phyloP scores from a whole-genome alignment of 1,140 invertebrate species.

The Drosophila eugracilis region DNA sequence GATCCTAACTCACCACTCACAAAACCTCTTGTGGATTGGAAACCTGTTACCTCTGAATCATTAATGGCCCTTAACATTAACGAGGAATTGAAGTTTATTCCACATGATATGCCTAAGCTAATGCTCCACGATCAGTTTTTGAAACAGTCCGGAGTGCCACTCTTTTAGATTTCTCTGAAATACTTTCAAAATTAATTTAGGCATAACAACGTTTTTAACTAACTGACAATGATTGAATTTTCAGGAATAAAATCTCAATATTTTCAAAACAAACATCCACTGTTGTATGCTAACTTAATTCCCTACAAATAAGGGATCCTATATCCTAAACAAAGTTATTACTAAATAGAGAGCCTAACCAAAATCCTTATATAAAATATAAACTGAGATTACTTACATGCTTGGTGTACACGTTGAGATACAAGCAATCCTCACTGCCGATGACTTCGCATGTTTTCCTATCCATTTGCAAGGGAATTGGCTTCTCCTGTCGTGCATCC shows the following conservation, averaged over 20 bases:
- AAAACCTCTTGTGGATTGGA: constrained; percentile 71
- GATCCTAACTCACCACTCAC: constrained; percentile 69
- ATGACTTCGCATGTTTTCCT: constrained; percentile 2
- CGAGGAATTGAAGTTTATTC: constrained; percentile 71
- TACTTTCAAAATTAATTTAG: too few relatives aligned
- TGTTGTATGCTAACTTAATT: too few relatives aligned
- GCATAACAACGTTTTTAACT: too few relatives aligned
- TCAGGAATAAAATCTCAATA: too few relatives aligned
- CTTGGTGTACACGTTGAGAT: constrained; percentile 70
- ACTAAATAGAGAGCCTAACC: too few relatives aligned
- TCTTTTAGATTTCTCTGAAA: too few relatives aligned
- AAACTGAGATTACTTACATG: constrained; percentile 59
- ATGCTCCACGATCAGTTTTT: constrained; percentile 56
- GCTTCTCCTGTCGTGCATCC: constrained; percentile 69
- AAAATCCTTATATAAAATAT: too few relatives aligned
- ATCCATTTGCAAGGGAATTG: constrained; percentile 46
- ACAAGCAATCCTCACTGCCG: constrained; percentile 69
- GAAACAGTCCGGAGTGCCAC: constrained; percentile 23
- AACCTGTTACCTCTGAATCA: constrained; percentile 63
- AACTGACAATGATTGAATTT: too few relatives aligned
- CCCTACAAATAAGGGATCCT: too few relatives aligned
- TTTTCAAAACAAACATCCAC: too few relatives aligned
- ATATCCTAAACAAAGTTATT: too few relatives aligned
- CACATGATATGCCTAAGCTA: constrained; percentile 76
- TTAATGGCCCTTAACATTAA: constrained; percentile 84